These are phyloP conservation scores for Globicephala melas DNA, from an alignment of 2,113 vertebrate genomes.

Conservation along the genomic window DNA sequence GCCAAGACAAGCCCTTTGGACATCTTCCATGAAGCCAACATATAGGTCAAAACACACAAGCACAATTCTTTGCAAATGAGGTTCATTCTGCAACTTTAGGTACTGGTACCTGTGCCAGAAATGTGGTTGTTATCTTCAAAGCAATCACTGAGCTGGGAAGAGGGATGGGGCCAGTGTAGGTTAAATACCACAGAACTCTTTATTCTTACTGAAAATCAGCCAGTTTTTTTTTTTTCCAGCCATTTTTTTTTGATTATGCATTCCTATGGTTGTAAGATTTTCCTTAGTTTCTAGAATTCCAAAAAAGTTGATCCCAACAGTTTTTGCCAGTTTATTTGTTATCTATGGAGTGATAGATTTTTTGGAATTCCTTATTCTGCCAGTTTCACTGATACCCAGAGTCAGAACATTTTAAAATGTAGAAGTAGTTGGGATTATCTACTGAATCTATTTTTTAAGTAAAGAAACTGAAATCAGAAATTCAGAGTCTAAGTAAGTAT, in stretches of 20 bases:
- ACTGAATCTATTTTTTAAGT: not conserved
- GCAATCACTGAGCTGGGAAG: not conserved
- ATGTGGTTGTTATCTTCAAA: not conserved
- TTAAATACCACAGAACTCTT: not conserved
- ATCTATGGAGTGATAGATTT: not conserved
- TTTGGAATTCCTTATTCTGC: not conserved
- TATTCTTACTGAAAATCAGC: not conserved
- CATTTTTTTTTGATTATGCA: not conserved
- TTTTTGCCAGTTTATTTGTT: not conserved
- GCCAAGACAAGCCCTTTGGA: not conserved
- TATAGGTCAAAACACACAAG: not conserved
- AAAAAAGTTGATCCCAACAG: not conserved
- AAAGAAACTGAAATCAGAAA: not conserved
- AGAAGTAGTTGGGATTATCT: not conserved
- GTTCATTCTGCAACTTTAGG: not conserved
- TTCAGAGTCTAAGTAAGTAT: not conserved
- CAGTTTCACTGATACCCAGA: not conserved
- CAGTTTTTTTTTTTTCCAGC: not conserved
- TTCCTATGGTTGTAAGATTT: not conserved
- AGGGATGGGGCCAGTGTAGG: not conserved
- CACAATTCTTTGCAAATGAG: not conserved
- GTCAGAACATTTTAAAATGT: not conserved
- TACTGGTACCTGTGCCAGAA: not conserved
- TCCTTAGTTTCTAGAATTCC: not conserved
- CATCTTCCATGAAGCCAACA: not conserved